Base-by-base conservation (phyloP, 2,797 vertebrate genomes). In the Argyrosomus regius region DNA sequence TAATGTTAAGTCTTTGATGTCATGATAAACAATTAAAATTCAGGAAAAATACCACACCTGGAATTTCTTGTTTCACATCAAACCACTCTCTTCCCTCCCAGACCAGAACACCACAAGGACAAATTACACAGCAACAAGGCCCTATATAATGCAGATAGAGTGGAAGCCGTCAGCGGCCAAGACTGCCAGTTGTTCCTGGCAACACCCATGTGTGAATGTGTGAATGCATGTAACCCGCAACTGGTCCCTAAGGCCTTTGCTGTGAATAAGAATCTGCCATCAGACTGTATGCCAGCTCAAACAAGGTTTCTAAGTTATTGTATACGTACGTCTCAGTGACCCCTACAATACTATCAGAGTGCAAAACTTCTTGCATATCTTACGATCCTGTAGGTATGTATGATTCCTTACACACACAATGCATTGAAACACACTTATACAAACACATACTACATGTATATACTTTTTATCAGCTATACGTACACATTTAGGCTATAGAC, bases 151-250 rank as follows among this genome's bases (percentile, higher is more conserved):
- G 5, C 0, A 17, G 24, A 82, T 5, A 60, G 7, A 81, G 67
- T 16, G 46, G 75, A 73, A 69, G 68, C 26, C 26, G 7, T 18
- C 46, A 24, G 56, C 28, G 66, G 7, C 11, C 13, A 12, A 54
- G 62, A 31, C 59, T 48, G 71, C 75, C 78, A 84, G 65, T 50
- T 72, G 81, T 75, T 90, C 68, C 81, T 90, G 82, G 86, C 87
- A 83, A 17, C 82, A 24, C 35, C 57, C 45, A 56, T 24, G 86
- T 91, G 89, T 87, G 79, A 91, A 91, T n/a, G 67, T 88, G 88
- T 85, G 73, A 91, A 92, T 83, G 46, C 70, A 50, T 81, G 66
- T n/a, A 72, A 12, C 52, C 72, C 56, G 46, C 69, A 18, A 59
- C 28, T 35, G 65, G 39, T 83, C 88, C 68, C 75, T 2, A 0